Base-by-base conservation (phyloP, 2,113 vertebrate species). In the Arvicanthis niloticus region DNA sequence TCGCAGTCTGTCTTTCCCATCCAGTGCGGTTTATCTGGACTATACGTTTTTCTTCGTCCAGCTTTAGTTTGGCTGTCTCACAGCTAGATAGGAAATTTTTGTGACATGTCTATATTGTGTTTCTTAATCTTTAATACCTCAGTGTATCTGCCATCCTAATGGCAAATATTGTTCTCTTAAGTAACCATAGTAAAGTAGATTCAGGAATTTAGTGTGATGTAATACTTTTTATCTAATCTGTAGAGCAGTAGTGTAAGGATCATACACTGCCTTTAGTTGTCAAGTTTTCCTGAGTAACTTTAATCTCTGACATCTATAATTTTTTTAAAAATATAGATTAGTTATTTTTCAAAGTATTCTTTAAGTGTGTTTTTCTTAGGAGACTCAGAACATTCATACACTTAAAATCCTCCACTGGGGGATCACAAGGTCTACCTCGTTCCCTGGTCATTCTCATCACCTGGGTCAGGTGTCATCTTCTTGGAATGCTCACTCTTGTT, bases 251-350 rank as follows among this genome's bases (percentile, higher is more conserved):
- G 26, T 62, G 11, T 48, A 31, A 88, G n/a, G 45, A 75, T 93
- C 76, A 53, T 11, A 31, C 51, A 22, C 77, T 93, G 5, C 75
- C 58, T 90, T 94, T 78, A 82, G 15, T 95, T 90, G 58, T 90
- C 16, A 37, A 68, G 21, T 95, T 96, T 96, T 73, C 62, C 86
- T 87, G 77, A 88, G 81, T 31, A 86, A 62, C 22, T 91, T 82
- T 56, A 91, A 60, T 58, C 42, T 86, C 86, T 70, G 15, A 80
- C 89, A 88, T 91, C 67, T 95, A 90, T 78, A 78, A 91, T 85
- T 56, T 67, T 76, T 96, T 92, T 60, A 51, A 65, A 75, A 96
- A 67, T 78, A 73, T 48, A 75, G 73, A 87, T 5, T 34, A 87
- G 29, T 48, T 51, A n/a, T 7, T 53, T 77, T 77, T 22, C 37